phyloP scores from a whole-genome alignment of 2,797 vertebrate species.

The Stomatorhinus walkeri region DNA sequence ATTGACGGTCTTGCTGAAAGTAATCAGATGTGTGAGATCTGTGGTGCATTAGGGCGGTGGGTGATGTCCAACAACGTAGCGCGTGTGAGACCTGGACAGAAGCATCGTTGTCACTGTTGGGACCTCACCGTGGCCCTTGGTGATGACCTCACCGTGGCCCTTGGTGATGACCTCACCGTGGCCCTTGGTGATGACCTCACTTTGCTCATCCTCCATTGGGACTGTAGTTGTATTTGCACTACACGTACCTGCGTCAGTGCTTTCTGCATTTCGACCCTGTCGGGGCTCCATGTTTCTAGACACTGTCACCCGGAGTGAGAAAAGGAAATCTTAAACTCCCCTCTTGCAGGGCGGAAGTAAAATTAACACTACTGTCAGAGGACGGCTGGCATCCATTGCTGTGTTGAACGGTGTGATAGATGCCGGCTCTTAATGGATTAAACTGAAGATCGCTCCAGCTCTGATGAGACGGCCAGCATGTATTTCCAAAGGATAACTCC shows the following conservation, averaged over 20 bases:
- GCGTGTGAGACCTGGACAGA: neutral
- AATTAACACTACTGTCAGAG: constrained; percentile 30
- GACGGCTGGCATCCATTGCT: constrained; percentile 36
- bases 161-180: neutral
- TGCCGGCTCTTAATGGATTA: constrained; percentile 35
- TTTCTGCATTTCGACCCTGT: constrained; percentile 47
- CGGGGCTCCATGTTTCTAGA: constrained; percentile 36
- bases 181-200: neutral
- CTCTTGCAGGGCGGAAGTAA: constrained; percentile 23
- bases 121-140: neutral
- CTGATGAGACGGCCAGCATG: neutral
- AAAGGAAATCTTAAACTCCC: constrained; percentile 45
- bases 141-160: neutral
- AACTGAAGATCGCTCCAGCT: constrained; percentile 23
- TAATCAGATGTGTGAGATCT: neutral
- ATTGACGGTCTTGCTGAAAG: neutral
- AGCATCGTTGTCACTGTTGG: neutral
- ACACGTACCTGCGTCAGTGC: constrained; percentile 18
- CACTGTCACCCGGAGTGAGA: constrained; percentile 35
- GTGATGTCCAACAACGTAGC: neutral
- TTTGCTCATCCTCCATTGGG: neutral
- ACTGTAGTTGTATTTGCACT: constrained; percentile 23
- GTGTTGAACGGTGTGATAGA: constrained; percentile 41
- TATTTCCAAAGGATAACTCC: neutral
- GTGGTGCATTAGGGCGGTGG: neutral